Evolutionary conservation across 35 echinoderm and acorn worm species (phyloP).

Genomic region (Acanthaster planci): DNA sequence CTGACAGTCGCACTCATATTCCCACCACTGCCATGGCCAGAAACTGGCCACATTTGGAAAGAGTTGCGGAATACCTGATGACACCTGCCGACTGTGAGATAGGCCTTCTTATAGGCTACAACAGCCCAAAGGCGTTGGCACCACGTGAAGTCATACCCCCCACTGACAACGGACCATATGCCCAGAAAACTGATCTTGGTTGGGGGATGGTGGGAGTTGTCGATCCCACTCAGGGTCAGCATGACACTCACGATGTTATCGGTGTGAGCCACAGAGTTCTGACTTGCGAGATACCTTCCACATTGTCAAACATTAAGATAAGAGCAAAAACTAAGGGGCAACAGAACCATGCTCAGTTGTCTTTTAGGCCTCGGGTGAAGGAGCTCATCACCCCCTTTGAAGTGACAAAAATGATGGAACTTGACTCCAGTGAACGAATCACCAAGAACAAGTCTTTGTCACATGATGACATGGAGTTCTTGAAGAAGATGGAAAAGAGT

Average conservation of each 20-base stretch:
- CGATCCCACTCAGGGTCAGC: background rate
- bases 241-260: background rate
- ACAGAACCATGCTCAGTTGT: no score
- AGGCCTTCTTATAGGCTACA: conserved; percentile 35
- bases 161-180: conserved; percentile 8
- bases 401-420: no score
- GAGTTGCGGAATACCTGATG: conserved; percentile 4
- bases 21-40: conserved; percentile 29
- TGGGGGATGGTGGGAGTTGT: conserved; percentile 43
- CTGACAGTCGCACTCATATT: conserved; percentile 30
- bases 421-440: no score
- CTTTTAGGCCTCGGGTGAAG: no score
- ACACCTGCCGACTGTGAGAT: conserved; percentile 50
- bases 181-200: conserved; percentile 18
- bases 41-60: conserved; percentile 50
- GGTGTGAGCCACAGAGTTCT: conserved; percentile 18
- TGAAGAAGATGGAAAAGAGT: no score
- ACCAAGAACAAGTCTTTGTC: no score
- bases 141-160: conserved; percentile 13
- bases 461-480: no score
- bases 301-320: no score
- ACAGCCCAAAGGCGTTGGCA: conserved; percentile 18
- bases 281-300: background rate
- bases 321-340: no score
- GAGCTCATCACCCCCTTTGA: no score